Evolutionary conservation across 2,113 vertebrate species (phyloP).

Genomic region (Melanocharis versteri): DNA sequence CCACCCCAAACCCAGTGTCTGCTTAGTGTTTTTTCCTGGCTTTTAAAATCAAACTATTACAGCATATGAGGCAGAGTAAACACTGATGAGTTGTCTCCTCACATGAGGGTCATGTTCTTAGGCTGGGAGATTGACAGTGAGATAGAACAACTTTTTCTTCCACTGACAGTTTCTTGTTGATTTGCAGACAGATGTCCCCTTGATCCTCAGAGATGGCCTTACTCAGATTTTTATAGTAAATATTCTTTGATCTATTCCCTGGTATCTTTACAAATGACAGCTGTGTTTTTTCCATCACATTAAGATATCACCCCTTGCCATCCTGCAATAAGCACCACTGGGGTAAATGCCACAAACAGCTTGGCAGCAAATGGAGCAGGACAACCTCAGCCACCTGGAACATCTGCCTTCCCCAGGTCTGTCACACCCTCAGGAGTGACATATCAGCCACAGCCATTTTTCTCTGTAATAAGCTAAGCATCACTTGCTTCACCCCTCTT

Average conservation of each 20-base stretch:
- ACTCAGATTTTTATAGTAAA: neutral
- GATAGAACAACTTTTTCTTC: neutral
- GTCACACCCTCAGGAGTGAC: neutral
- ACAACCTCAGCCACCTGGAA: conserved; percentile 11
- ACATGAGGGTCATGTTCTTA: neutral
- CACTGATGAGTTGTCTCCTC: neutral
- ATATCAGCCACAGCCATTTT: neutral
- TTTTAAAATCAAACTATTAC: neutral
- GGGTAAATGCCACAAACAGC: neutral
- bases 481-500: neutral
- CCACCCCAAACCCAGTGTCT: neutral
- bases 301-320: conserved; percentile 28
- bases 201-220: neutral
- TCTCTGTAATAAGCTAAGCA: neutral
- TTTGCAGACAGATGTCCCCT: conserved; percentile 28
- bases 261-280: conserved; percentile 8
- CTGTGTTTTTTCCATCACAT: conserved; percentile 9
- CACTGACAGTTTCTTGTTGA: neutral
- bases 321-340: neutral
- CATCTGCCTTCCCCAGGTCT: neutral
- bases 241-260: conserved; percentile 19
- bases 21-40: neutral
- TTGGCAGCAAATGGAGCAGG: conserved; percentile 31
- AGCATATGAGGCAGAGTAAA: neutral
- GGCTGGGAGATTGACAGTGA: neutral